Conservation (phyloP, 2,888 invertebrate genomes). For the Scelioninae gen. 2 region DNA sequence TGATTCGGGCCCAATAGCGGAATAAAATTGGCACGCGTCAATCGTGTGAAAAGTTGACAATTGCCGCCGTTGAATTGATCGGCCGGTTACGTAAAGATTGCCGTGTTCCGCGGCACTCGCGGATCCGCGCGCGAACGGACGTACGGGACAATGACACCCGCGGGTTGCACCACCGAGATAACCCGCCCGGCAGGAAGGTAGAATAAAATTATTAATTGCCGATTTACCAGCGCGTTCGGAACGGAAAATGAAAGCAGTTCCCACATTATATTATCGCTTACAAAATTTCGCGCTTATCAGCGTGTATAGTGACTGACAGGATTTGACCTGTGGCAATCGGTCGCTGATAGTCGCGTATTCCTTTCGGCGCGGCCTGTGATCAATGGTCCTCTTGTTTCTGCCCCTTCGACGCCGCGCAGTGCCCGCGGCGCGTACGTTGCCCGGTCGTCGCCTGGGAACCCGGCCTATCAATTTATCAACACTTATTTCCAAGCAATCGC, state of each 20-base stretch:
- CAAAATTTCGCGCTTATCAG: conserved; percentile 68
- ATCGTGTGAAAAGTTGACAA: conserved; percentile 4
- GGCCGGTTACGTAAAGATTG: too few species aligned
- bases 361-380: conserved; percentile 66
- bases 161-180: too few species aligned
- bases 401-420: conserved; percentile 50
- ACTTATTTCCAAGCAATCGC: conserved; percentile 29
- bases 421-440: conserved; percentile 42
- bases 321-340: conserved; percentile 74
- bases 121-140: too few species aligned
- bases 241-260: conserved; percentile 60
- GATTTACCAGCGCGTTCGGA: conserved; percentile 52
- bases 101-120: too few species aligned
- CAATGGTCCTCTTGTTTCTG: conserved; percentile 70
- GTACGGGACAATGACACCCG: too few species aligned
- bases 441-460: conserved; percentile 36
- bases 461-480: conserved; percentile 50
- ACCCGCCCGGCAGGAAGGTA: too few species aligned
- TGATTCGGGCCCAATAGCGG: conserved; percentile 38
- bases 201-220: conserved; percentile 31
- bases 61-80: too few species aligned
- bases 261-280: conserved; percentile 64
- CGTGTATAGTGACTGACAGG: conserved; percentile 68
- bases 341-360: conserved; percentile 71
- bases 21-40: conserved; percentile 33